phyloP scores from a whole-genome alignment of 2,113 vertebrate genomes.

The Pachyramphus minor region DNA sequence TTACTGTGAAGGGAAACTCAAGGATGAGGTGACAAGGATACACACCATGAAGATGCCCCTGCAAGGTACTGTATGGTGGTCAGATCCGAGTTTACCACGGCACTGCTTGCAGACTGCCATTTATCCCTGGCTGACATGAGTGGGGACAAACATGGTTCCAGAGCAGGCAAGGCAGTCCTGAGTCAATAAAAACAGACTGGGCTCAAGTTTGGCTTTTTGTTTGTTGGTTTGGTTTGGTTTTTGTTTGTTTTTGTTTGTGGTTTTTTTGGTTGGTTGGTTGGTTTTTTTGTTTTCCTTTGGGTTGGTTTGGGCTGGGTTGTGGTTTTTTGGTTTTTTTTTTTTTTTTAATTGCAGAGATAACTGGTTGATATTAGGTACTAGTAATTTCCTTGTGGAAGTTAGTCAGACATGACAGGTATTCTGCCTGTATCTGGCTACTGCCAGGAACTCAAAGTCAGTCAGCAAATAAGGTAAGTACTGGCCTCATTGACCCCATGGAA shows the following conservation, averaged over 20 bases:
- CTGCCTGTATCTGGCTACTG: neutral
- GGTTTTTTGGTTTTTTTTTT: neutral
- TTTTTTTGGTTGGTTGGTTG: neutral
- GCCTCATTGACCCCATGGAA: neutral
- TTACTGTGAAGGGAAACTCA: conserved; percentile 80
- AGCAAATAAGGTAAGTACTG: neutral
- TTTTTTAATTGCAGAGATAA: neutral
- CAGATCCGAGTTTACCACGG: neutral
- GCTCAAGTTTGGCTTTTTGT: neutral
- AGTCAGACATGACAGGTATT: neutral
- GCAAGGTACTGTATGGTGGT: conserved; percentile 72
- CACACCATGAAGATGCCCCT: conserved; percentile 85
- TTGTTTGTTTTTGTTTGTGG: no score
- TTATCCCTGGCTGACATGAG: neutral
- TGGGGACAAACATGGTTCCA: neutral
- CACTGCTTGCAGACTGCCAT: neutral
- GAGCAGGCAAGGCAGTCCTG: neutral
- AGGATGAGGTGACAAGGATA: conserved; percentile 73
- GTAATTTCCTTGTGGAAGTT: neutral
- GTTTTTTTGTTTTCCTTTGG: no score
- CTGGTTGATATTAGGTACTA: neutral
- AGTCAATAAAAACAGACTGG: neutral
- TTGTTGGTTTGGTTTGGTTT: neutral
- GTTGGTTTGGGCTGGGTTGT: no score
- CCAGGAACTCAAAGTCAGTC: neutral